phyloP scores from a whole-genome alignment of 2,113 vertebrate genomes.

The Phalacrocorax aristotelis region DNA sequence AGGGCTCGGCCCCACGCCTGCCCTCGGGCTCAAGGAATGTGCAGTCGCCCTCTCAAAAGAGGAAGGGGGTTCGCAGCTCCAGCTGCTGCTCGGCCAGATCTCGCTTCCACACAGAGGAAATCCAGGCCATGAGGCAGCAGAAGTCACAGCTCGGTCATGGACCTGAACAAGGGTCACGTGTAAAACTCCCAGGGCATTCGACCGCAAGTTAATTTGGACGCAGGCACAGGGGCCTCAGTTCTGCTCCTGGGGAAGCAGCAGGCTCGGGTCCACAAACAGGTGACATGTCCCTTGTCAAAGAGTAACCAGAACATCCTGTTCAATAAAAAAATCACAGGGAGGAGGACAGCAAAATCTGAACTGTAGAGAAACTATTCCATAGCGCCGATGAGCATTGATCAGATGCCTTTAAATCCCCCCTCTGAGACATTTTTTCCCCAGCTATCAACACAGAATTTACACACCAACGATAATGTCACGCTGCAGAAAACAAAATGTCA shows the following conservation, averaged over 20 bases:
- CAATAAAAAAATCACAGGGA: not conserved
- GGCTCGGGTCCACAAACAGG: not conserved
- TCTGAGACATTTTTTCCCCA: not conserved
- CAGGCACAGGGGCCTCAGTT: accelerated
- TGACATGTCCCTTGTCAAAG: not conserved
- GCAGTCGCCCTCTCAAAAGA: accelerated
- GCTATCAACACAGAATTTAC: not conserved
- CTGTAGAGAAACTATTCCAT: not conserved
- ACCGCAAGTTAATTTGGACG: accelerated
- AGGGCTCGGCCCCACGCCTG: accelerated
- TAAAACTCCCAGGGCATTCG: accelerated
- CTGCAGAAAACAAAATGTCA: constrained; percentile 15
- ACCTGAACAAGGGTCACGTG: accelerated
- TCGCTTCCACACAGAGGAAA: not conserved
- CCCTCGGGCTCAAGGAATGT: accelerated
- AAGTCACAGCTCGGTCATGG: not conserved
- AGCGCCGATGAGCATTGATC: accelerated
- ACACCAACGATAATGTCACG: not conserved
- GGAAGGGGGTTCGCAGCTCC: accelerated
- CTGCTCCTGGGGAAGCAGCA: not conserved
- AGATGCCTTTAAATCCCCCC: not conserved
- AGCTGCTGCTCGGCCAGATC: accelerated
- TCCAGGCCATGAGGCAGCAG: not conserved
- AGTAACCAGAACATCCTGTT: too few species aligned
- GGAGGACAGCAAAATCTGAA: not conserved